Evolutionary conservation across 1,140 invertebrate species (phyloP).

Genomic region (Bombus huntii): DNA sequence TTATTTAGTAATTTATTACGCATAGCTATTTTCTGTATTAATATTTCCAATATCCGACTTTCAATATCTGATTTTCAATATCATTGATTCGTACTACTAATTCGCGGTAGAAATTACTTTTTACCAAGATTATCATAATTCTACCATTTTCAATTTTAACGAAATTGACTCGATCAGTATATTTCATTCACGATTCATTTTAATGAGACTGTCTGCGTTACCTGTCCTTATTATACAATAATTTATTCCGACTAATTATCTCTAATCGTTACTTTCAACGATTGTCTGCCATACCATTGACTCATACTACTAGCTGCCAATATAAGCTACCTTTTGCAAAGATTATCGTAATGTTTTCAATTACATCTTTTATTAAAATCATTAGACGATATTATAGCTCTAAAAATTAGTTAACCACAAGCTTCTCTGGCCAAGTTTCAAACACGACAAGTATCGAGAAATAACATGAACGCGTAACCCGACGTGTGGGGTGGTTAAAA

Average conservation of each 20-base stretch:
- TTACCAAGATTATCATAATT: neutral
- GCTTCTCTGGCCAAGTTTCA: neutral
- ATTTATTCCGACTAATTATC: neutral
- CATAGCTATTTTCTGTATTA: neutral
- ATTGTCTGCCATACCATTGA: neutral
- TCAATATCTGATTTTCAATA: neutral
- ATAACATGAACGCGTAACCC: slow-evolving; percentile 20
- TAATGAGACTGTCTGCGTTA: neutral
- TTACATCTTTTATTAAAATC: too few relatives aligned
- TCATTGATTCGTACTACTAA: neutral
- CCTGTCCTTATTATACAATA: neutral
- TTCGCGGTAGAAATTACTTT: neutral
- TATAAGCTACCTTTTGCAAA: neutral
- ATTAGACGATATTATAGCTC: neutral
- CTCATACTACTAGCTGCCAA: neutral
- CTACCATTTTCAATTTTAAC: neutral
- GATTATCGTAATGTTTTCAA: neutral
- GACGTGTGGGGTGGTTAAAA: slow-evolving; percentile 54
- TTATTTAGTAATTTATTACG: neutral
- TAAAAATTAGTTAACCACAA: slow-evolving; percentile 16
- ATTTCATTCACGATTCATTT: neutral
- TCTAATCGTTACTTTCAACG: neutral
- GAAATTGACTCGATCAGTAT: neutral
- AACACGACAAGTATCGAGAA: slow-evolving; percentile 24
- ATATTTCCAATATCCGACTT: neutral